Conservation (phyloP, 2,888 invertebrate species). For the Pollenia angustigena region DNA sequence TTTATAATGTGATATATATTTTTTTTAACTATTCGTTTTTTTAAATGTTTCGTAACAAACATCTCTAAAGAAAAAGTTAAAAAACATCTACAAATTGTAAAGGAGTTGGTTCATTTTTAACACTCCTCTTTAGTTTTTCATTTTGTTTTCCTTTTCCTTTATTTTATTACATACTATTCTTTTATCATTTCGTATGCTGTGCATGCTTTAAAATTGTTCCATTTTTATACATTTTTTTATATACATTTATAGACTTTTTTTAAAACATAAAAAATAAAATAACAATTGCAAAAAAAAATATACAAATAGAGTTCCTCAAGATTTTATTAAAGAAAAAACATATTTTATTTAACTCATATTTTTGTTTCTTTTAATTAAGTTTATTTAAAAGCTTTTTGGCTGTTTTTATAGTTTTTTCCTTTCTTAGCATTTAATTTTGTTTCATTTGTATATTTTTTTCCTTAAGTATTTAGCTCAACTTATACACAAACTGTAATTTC, state of each 20-base stretch:
- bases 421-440: constrained; percentile 43
- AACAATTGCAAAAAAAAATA: constrained; percentile 44
- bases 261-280: constrained; percentile 38
- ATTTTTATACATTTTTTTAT: constrained; percentile 48
- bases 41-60: constrained; percentile 37
- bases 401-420: constrained; percentile 11
- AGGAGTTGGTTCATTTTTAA: constrained; percentile 25
- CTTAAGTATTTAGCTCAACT: constrained; percentile 45
- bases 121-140: constrained; percentile 26
- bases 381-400: constrained; percentile 26
- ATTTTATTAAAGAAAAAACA: constrained; percentile 36
- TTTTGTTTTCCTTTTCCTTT: constrained; percentile 51
- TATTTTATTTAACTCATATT: constrained; percentile 38
- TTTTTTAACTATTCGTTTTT: constrained; percentile 54
- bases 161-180: constrained; percentile 48
- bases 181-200: constrained; percentile 71
- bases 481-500: constrained; percentile 71
- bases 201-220: constrained; percentile 60
- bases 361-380: constrained; percentile 46
- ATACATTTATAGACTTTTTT: constrained; percentile 27
- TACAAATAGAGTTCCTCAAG: constrained; percentile 69
- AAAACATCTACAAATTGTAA: constrained; percentile 35
- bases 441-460: constrained; percentile 47
- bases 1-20: constrained; percentile 71
- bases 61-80: not conserved